Evolutionary conservation across 2,888 invertebrate genomes (phyloP).

Genomic region (Helleia helle): DNA sequence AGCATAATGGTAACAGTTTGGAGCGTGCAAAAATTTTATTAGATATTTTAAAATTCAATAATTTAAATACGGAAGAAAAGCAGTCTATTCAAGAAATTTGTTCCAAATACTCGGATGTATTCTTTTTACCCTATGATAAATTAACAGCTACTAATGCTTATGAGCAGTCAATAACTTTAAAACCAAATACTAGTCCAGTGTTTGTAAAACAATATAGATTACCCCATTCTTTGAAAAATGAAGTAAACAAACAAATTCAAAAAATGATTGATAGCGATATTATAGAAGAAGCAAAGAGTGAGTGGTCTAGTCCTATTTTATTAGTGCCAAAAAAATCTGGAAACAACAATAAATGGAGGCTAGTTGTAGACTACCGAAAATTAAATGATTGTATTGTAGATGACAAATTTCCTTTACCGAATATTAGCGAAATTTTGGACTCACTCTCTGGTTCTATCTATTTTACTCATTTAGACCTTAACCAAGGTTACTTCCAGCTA

Average conservation of each 20-base stretch:
- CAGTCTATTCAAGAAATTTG: conserved; percentile 13
- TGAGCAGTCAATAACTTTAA: conserved; percentile 11
- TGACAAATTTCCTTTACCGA: conserved; percentile 14
- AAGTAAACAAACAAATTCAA: conserved; percentile 12
- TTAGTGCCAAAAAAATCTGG: conserved; percentile 23
- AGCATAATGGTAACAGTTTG: background rate
- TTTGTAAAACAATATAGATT: conserved; percentile 4
- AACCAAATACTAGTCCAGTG: conserved; percentile 8
- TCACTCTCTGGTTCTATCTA: conserved; percentile 13
- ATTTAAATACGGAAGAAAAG: conserved; percentile 12
- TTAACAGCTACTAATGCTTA: conserved; percentile 14
- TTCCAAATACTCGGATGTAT: conserved; percentile 17
- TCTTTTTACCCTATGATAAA: conserved; percentile 16
- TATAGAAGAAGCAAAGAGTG: conserved; percentile 13
- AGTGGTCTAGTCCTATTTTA: conserved; percentile 21
- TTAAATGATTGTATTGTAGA: conserved; percentile 12
- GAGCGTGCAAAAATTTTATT: conserved; percentile 11
- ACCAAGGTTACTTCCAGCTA: background rate
- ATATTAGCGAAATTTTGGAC: conserved; percentile 4
- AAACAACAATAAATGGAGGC: conserved; percentile 19
- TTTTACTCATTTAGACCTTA: conserved; percentile 12
- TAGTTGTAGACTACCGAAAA: conserved; percentile 18
- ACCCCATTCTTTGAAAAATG: conserved; percentile 5
- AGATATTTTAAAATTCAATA: conserved; percentile 6
- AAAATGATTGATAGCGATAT: conserved; percentile 5